phyloP scores from a whole-genome alignment of 2,888 invertebrate species.

The Tiliacea aurago region DNA sequence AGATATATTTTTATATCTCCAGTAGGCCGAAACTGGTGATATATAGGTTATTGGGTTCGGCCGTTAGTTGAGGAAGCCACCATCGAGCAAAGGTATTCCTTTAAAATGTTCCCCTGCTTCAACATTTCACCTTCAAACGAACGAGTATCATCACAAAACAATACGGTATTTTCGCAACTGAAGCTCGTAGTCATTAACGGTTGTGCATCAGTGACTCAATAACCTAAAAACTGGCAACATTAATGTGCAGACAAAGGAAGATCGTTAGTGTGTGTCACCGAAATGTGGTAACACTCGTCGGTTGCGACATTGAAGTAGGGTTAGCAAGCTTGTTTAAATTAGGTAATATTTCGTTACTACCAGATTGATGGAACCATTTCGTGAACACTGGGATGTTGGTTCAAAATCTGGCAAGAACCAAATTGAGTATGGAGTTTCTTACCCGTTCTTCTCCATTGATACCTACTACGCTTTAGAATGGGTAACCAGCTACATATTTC shows the following conservation, averaged over 20 bases:
- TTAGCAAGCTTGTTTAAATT: conserved; percentile 28
- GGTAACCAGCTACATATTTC: too few species aligned
- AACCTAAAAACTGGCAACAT: conserved; percentile 54
- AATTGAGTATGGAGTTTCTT: too few species aligned
- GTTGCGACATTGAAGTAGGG: conserved; percentile 55
- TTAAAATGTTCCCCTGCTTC: neutral
- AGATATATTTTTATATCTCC: too few species aligned
- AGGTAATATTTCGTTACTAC: conserved; percentile 1
- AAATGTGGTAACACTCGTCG: conserved; percentile 51
- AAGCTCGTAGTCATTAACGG: conserved; percentile 36
- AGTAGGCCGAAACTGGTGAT: too few species aligned
- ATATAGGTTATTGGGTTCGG: too few species aligned
- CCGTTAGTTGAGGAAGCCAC: too few species aligned
- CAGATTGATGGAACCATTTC: conserved; percentile 6
- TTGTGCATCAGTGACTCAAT: conserved; percentile 60
- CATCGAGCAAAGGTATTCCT: neutral
- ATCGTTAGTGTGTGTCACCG: conserved; percentile 62
- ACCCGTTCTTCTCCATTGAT: too few species aligned
- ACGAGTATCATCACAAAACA: conserved; percentile 25
- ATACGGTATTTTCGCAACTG: conserved; percentile 40
- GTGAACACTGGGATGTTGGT: neutral
- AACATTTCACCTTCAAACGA: conserved; percentile 1
- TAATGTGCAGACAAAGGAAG: conserved; percentile 62
- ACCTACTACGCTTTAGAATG: too few species aligned
- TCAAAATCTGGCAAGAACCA: neutral